These are phyloP conservation scores for Diplogasteroides magnus DNA, from an alignment of 1,140 invertebrate genomes.

Conservation along the genomic window DNA sequence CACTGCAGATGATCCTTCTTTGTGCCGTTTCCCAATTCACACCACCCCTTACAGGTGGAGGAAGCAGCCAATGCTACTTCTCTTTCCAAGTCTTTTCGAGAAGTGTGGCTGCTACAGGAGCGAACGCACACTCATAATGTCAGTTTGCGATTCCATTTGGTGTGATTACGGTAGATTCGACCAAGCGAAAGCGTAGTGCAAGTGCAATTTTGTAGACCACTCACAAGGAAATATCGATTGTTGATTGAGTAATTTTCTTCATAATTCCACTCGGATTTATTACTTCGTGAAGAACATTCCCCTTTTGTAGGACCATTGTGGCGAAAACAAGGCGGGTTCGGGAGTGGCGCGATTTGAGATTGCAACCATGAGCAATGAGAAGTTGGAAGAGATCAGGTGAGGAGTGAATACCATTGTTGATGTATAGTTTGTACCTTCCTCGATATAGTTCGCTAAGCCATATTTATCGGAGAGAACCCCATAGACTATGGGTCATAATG, in stretches of 20 bases:
- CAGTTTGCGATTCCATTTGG: neutral
- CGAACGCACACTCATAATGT: constrained; percentile 15
- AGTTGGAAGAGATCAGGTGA: constrained; percentile 20
- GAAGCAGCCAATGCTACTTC: constrained; percentile 18
- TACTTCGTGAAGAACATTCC: too few species aligned
- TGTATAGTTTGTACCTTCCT: too few species aligned
- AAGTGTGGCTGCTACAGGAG: constrained; percentile 9
- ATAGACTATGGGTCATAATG: too few species aligned
- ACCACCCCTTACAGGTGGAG: too few species aligned
- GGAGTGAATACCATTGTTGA: too few species aligned
- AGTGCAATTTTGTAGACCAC: neutral
- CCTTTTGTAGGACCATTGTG: constrained; percentile 21
- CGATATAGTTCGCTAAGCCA: too few species aligned
- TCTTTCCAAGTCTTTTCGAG: constrained; percentile 18
- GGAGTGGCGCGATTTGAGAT: constrained; percentile 8
- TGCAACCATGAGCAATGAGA: constrained; percentile 1
- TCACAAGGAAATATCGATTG: neutral
- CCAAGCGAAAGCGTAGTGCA: neutral
- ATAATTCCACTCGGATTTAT: too few species aligned
- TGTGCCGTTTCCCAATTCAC: too few species aligned
- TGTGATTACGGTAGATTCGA: too few species aligned
- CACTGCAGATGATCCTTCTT: too few species aligned
- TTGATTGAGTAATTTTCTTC: too few species aligned
- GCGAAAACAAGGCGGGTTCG: constrained; percentile 18
- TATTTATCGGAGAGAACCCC: too few species aligned